Evolutionary conservation across 2,888 invertebrate species (phyloP), one percentile per base, ranked within the genome.

Genomic region (Rhingia rostrata): DNA sequence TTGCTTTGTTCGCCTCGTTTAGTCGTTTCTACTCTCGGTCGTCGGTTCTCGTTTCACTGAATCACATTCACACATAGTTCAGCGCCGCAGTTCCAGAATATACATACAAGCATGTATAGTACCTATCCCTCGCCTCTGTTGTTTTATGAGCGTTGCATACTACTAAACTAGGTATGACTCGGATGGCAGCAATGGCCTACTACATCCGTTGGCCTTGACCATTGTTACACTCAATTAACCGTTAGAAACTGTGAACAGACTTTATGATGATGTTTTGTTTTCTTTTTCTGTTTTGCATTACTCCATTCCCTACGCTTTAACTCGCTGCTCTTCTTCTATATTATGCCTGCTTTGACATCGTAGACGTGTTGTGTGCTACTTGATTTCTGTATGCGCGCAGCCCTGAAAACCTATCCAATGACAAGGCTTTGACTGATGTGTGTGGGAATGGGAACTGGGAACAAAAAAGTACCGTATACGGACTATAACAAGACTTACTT

Each of bases 181-280:
- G 39, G 69, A 47, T 60, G 49, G 51, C 47, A 72, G 32, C 80
- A 61, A 75, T 70, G 70, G 64, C 72, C 49, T 66, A 64, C 74
- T 64, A 79, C 69, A 79, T 75, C 80, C 75, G 70, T 70, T 84
- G 70, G 75, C 84, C 84, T 84, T 84, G 79, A 75, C 80, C 84
- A 72, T 70, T 54, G 74, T 84, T 74, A 84, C 74, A 74, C 78
- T 73, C 58, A 84, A 79, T 79, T 75, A 84, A 56, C 84, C 80
- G 66, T 80, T 84, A 75, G 84, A 75, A 64, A 69, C 67, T 60
- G 72, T 73, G 66, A 75, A 41, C 61, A 64, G 69, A 64, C 35
- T 82, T 14, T 58, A 74, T 33, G 33, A 53, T 22, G 22, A 22
- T 22, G 22, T 22, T 22, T 22, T 22, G 1, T 22, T 22, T 22